phyloP scores from a whole-genome alignment of 2,113 vertebrate species.

The Hyaena hyaena region DNA sequence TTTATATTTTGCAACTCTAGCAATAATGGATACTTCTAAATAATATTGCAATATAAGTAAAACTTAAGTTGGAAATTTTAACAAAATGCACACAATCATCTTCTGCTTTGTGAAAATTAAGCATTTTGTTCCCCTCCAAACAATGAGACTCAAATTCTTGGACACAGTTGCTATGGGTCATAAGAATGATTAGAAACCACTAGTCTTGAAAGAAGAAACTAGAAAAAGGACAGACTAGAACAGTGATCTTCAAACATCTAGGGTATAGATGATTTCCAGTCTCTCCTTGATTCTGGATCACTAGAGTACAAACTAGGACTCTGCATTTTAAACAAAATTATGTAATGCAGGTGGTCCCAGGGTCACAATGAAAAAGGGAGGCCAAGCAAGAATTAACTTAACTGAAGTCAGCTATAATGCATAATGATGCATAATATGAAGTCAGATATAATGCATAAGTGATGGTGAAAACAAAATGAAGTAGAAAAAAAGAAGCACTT shows the following conservation, averaged over 20 bases:
- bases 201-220: constrained; percentile 32
- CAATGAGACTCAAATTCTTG: constrained; percentile 1
- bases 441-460: not conserved
- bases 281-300: not conserved
- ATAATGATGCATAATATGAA: not conserved
- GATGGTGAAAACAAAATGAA: not conserved
- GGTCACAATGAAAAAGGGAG: not conserved
- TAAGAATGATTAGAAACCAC: constrained; percentile 3
- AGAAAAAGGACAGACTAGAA: not conserved
- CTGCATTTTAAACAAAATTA: constrained; percentile 41
- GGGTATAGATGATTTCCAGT: not conserved
- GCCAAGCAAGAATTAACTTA: constrained; percentile 21
- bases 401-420: not conserved
- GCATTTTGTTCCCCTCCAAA: not conserved
- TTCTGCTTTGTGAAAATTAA: constrained; percentile 53
- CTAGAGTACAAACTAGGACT: not conserved
- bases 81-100: constrained; percentile 35
- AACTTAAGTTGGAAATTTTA: constrained; percentile 53
- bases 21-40: constrained; percentile 50
- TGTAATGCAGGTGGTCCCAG: not conserved
- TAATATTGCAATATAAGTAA: constrained; percentile 24
- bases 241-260: not conserved
- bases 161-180: not conserved
- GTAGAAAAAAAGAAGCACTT: not conserved
- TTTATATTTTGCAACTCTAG: constrained; percentile 49